Evolutionary conservation across 2,797 vertebrate species (phyloP).

Genomic region (Lagocephalus sceleratus): DNA sequence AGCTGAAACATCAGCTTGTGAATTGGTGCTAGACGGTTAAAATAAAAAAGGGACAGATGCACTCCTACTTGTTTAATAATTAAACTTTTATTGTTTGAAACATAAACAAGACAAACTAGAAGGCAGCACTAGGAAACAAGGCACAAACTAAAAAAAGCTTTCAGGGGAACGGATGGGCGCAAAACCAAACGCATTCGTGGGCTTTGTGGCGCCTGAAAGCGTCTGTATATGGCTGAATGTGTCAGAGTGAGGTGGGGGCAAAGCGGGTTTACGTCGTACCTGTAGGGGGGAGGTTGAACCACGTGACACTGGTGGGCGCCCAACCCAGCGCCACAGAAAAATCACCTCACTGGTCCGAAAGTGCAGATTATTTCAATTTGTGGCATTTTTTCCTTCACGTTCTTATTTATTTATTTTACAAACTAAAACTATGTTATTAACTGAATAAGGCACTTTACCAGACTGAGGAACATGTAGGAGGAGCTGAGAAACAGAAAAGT

Average conservation of each 20-base stretch:
- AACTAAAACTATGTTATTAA: constrained; percentile 49
- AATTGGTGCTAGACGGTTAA: background rate
- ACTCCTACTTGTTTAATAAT: constrained; percentile 60
- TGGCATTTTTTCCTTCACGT: constrained; percentile 15
- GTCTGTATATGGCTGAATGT: constrained; percentile 44
- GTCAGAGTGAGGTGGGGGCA: constrained; percentile 22
- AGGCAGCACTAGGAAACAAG: constrained; percentile 68
- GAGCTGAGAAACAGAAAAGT: constrained; percentile 44
- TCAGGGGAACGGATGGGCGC: constrained; percentile 9
- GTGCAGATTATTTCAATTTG: constrained; percentile 39
- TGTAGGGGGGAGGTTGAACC: constrained; percentile 7
- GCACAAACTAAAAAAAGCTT: constrained; percentile 41
- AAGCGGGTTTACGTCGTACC: constrained; percentile 37
- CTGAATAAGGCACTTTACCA: constrained; percentile 79
- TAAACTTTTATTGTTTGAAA: constrained; percentile 79
- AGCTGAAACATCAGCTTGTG: background rate
- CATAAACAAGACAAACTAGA: constrained; percentile 70
- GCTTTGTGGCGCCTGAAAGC: constrained; percentile 43
- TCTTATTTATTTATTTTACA: too few relatives aligned
- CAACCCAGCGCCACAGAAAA: constrained; percentile 34
- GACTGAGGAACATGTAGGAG: constrained; percentile 34
- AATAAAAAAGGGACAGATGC: background rate
- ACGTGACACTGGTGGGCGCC: constrained; percentile 28
- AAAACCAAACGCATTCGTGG: constrained; percentile 45
- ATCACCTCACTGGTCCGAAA: constrained; percentile 53